phyloP scores from a whole-genome alignment of 2,888 invertebrate genomes.

The Anarsia innoxiella region DNA sequence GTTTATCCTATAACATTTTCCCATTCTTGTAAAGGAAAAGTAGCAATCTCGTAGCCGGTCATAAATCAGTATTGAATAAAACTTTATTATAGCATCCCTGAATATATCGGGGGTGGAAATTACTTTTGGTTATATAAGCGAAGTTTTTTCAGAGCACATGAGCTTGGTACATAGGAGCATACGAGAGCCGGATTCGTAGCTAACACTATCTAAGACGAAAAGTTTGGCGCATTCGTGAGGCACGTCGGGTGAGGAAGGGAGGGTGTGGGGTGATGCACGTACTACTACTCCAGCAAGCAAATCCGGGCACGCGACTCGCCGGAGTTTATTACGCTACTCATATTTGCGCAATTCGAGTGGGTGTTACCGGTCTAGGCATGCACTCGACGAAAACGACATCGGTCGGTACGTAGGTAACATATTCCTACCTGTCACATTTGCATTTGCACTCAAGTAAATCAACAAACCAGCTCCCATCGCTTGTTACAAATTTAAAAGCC shows the following conservation, averaged over 20 bases:
- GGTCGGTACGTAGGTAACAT: too few relatives aligned
- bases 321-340: slow-evolving; percentile 67
- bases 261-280: slow-evolving; percentile 47
- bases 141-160: background rate
- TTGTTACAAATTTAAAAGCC: too few relatives aligned
- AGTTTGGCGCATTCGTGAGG: slow-evolving; percentile 48
- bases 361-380: slow-evolving; percentile 47
- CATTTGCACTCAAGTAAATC: slow-evolving; percentile 2
- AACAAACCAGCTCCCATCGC: background rate
- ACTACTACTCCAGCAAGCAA: slow-evolving; percentile 60
- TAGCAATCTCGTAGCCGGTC: slow-evolving; percentile 5
- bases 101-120: slow-evolving; percentile 8
- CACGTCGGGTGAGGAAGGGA: slow-evolving; percentile 22
- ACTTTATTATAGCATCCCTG: slow-evolving; percentile 10
- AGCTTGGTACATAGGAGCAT: background rate
- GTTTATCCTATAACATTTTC: background rate
- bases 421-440: slow-evolving; percentile 3
- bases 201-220: slow-evolving; percentile 42
- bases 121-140: slow-evolving; percentile 1
- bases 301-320: slow-evolving; percentile 56
- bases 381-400: slow-evolving; percentile 8
- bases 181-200: slow-evolving; percentile 21
- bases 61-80: slow-evolving; percentile 13
- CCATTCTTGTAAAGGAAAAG: background rate
- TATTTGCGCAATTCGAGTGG: slow-evolving; percentile 65